Evolutionary conservation across 2,888 invertebrate genomes (phyloP).

Genomic region (Caenorhabditis sp.): DNA sequence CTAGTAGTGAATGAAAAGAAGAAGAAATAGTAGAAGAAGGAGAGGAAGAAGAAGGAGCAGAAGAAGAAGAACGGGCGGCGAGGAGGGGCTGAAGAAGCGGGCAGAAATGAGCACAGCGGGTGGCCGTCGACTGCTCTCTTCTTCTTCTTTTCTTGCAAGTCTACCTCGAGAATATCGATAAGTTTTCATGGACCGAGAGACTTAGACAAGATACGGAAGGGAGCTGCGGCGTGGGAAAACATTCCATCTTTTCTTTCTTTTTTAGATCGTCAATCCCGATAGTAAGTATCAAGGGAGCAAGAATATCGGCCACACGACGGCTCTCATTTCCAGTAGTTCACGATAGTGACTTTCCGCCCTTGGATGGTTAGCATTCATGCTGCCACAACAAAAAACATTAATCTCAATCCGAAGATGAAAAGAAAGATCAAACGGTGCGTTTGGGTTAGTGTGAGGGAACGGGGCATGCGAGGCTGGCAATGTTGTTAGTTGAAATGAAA

Average conservation of each 20-base stretch:
- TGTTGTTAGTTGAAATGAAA: not conserved
- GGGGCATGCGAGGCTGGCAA: not conserved
- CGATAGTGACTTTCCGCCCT: not conserved
- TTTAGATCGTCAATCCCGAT: conserved; percentile 33
- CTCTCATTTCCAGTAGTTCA: not conserved
- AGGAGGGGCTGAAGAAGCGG: conserved; percentile 15
- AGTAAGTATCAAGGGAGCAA: conserved; percentile 16
- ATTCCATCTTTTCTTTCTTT: conserved; percentile 4
- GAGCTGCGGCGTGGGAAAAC: conserved; percentile 12
- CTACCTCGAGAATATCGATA: conserved; percentile 35
- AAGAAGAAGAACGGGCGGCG: conserved; percentile 19
- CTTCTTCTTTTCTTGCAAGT: conserved; percentile 42
- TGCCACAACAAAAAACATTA: conserved; percentile 12
- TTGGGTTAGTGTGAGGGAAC: not conserved
- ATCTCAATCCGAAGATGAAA: conserved; percentile 1
- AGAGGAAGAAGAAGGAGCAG: conserved; percentile 25
- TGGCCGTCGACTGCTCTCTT: conserved; percentile 22
- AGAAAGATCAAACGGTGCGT: not conserved
- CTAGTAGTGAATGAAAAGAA: conserved; percentile 15
- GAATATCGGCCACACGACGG: not conserved
- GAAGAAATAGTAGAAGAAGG: conserved; percentile 9
- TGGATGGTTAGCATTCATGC: not conserved
- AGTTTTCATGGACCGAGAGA: conserved; percentile 19
- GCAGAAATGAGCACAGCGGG: conserved; percentile 24
- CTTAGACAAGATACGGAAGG: conserved; percentile 27